Evolutionary conservation across 2,797 vertebrate species (phyloP).

Genomic region (Oreochromis mossambicus): DNA sequence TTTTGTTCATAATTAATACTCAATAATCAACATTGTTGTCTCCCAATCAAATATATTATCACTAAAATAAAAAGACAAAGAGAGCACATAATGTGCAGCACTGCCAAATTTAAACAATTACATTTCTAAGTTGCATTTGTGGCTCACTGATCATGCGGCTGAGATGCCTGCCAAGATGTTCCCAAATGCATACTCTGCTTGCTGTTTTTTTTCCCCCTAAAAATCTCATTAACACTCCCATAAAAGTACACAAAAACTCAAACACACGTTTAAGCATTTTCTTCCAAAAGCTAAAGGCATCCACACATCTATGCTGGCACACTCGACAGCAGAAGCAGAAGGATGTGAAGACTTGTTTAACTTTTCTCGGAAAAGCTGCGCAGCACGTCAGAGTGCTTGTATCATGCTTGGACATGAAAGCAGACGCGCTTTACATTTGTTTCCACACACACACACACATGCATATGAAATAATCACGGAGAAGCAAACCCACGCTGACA

Average conservation of each 20-base stretch:
- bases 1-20: background rate
- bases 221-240: constrained; percentile 7
- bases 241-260: background rate
- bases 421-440: background rate
- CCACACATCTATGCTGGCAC: background rate
- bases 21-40: background rate
- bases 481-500: constrained; percentile 37
- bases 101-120: constrained; percentile 8
- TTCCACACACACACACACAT: background rate
- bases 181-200: constrained; percentile 4
- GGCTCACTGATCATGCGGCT: background rate
- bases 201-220: background rate
- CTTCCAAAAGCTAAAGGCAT: constrained; percentile 2
- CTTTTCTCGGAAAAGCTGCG: constrained; percentile 5
- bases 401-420: background rate
- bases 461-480: constrained; percentile 17
- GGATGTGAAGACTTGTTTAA: constrained; percentile 13
- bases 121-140: background rate
- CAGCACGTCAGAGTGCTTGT: constrained; percentile 1
- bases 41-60: background rate
- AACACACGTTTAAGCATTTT: constrained; percentile 11
- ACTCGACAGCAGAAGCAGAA: background rate
- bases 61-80: background rate
- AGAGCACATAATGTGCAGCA: background rate
- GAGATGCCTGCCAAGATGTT: constrained; percentile 19